Base-by-base conservation (phyloP, 1,140 invertebrate genomes). In the Andricus grossulariae region DNA sequence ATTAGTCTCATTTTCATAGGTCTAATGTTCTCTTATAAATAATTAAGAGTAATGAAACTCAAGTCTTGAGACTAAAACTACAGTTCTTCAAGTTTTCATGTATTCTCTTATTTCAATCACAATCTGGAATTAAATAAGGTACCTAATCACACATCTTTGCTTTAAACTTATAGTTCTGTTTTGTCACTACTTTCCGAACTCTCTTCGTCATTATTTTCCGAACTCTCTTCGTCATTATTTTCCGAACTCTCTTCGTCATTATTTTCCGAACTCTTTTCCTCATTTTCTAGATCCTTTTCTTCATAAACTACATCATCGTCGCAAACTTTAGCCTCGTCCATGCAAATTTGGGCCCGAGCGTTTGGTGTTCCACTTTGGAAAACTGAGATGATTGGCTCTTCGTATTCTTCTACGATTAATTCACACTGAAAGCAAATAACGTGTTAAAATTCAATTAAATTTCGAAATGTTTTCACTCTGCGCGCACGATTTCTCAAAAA, bases 331-430 rank as follows among this genome's bases (percentile, higher is more conserved):
- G 91, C 84, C 55, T 84, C 77, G 77, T 88, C 80, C 0, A 89
- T 89, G 72, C 92, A 93, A 25, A 93, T 85, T 81, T 86, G 82
- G 25, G 89, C 89, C 32, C 91, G 88, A 75, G 91, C 60, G 80
- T 93, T 87, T 18, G 86, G 83, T 21, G 79, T 60, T 2, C 85
- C 86, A 25, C 90, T 87, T 50, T 84, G 88, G 81, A 92, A 92
- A 39, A 84, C 78, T 77, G 90, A 88, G n/a, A 94, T 85, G 52
- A 94, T 92, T 7, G 84, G 84, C 32, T 94, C 93, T 83, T 94
- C 94, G 75, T 91, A 89, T 71, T 94, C 93, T 80, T 93, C 93
- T 4, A 94, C 87, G 39, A 94, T 91, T 72, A 91, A 92, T 82
- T 94, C 92, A 83, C 94, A 94, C 92, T 93, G 80, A 73, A 91